Base-by-base conservation (phyloP, 2,113 vertebrate genomes). In the Oophaga pumilio region DNA sequence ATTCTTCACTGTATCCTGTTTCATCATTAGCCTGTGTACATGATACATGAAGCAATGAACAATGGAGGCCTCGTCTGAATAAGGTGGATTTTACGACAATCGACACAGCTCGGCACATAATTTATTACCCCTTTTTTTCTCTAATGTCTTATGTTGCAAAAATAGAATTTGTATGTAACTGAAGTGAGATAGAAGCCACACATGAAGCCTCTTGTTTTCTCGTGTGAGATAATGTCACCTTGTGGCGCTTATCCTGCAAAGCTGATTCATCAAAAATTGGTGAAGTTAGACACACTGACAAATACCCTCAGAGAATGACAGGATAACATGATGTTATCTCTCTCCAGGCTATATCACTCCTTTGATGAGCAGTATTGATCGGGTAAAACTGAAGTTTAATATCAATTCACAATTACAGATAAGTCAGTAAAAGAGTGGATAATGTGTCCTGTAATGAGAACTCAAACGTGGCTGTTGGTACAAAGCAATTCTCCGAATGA, bases 261-360 rank as follows among this genome's bases (percentile, higher is more conserved):
- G 60, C 80, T 82, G 60, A 82, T 66, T 82, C 81, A 83, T 83
- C 81, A 83, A 26, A 83, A 83, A 83, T 52, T 66, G 62, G 62
- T 83, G 43, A 68, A 49, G 81, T 68, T 83, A 83, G 59, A 64
- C 33, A 82, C 62, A 24, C 52, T 82, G 80, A 83, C 50, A 66
- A 83, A 68, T 83, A 43, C 66, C 62, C 62, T 83, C 22, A 53
- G 81, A 83, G 81, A 69, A 83, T 28, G 81, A 69, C 81, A 83
- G 62, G 62, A 69, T 83, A 50, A 68, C 81, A 69, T 69, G 81
- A 83, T 68, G 62, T 53, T 83, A 83, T 83, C 81, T 68, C 62
- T 17, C 49, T 68, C 20, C 60, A n/a, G 60, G 64, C 64, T 68
- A 53, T 52, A 83, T 83, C 81, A 83, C 62, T 53, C 15, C n/a